Base-by-base conservation (phyloP, 2,888 invertebrate species). In the Caenorhabditis imperialis region DNA sequence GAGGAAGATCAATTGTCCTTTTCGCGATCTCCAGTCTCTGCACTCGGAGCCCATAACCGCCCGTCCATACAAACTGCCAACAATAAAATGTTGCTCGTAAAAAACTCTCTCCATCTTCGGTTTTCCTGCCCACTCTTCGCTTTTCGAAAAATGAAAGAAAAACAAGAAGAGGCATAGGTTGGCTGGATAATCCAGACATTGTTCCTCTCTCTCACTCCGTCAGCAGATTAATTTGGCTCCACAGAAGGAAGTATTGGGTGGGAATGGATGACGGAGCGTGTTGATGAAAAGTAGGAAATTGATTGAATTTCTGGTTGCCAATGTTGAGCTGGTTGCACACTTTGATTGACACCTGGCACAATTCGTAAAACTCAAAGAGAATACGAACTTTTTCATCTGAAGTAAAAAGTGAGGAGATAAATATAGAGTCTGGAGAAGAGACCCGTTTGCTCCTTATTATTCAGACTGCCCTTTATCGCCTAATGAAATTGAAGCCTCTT, bases 401-500 rank as follows among this genome's bases (percentile, higher is more conserved):
- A n/a, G n/a, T n/a, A n/a, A n/a, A n/a, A n/a, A n/a, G n/a, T n/a
- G n/a, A 7, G 30, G 30, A 30, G 30, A 30, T 30, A 10, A 30
- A 30, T 30, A 7, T 10, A 30, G 30, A 30, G 10, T n/a, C n/a
- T n/a, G 16, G 27, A 14, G 42, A 20, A 23, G 5, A 12, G 27
- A 25, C 40, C 47, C 45, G 47, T 40, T 50, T 57, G 63, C 57
- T 47, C 27, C 51, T 57, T 67, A 40, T 67, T 38, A 42, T 40
- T 44, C 35, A 25, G 44, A 57, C 30, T 57, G 57, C 44, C 44
- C 57, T 67, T 67, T 67, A 57, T 57, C 42, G 47, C 57, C 30
- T 67, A 67, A 67, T 67, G 67, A 67, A 67, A 67, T 67, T 67
- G 50, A 57, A 67, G 57, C 42, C 37, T 50, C 42, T 67, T 67